Base-by-base conservation (phyloP, 2,888 invertebrate genomes). In the Drosophila aldrichi region DNA sequence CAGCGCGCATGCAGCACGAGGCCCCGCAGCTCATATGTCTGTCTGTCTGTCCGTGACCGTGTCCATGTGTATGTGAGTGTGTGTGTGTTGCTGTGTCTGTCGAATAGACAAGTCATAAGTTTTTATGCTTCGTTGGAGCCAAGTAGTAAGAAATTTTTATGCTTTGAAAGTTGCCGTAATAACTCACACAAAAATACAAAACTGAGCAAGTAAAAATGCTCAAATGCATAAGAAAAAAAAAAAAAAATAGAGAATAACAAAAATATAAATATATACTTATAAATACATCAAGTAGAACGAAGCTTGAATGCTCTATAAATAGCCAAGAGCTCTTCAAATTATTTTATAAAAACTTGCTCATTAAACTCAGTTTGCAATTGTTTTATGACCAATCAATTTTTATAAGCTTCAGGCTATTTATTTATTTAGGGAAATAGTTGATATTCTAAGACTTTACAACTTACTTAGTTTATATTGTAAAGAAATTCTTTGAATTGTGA, bases 41-140 rank as follows among this genome's bases (percentile, higher is more conserved):
- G 40, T 60, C 57, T 51, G 36, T 70, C 20, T 66, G 2, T n/a
- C 16, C 14, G 3, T n/a, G n/a, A 8, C 8, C 1, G 29, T 56
- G 18, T 41, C 1, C n/a, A 8, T 66, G 56, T 66, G 43, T 70
- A 20, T 57, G 18, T 43, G 8, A 58, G 14, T 25, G 20, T 25
- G 34, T 43, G 16, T 1, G 20, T 43, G 34, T 55, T 41, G 29
- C 25, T 66, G 58, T 67, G 58, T 70, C 60, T 74, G 85, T 76
- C 79, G 77, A 85, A 82, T 80, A 90, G 88, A 86, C 83, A 90
- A 83, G 89, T 83, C 89, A 82, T 90, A 87, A 82, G 87, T 87
- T 90, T 88, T 90, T 79, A 82, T 79, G 89, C 87, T 88, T 77
- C 87, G 83, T 67, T 88, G 84, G 69, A 86, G 74, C 78, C 79